These are phyloP conservation scores for Asarcornis scutulata DNA, from an alignment of 2,113 vertebrate species.

Conservation along the genomic window DNA sequence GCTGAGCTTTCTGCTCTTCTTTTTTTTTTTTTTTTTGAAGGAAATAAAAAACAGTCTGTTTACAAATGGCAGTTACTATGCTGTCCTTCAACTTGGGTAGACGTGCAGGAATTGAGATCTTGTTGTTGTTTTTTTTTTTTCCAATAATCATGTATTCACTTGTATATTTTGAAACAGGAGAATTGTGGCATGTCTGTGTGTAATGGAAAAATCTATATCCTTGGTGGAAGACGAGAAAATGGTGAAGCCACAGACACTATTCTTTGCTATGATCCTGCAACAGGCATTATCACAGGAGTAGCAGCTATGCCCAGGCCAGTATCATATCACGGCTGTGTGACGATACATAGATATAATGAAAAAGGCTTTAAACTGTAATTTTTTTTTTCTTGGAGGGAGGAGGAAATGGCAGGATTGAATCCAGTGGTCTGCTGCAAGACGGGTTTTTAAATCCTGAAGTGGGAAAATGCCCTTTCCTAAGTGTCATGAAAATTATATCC, in stretches of 20 bases:
- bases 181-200: slow-evolving; percentile 99
- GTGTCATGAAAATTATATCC: slow-evolving; percentile 35
- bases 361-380: slow-evolving; percentile 88
- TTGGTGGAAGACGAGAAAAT: slow-evolving; percentile 92
- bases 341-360: slow-evolving; percentile 96
- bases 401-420: slow-evolving; percentile 52
- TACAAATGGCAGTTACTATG: neutral
- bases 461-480: slow-evolving; percentile 38
- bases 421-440: slow-evolving; percentile 44
- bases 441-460: slow-evolving; percentile 54
- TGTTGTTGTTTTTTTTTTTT: neutral
- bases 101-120: neutral
- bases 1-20: neutral
- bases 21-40: neutral
- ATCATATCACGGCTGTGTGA: slow-evolving; percentile 97
- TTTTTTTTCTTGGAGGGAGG: neutral
- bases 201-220: slow-evolving; percentile 98
- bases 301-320: slow-evolving; percentile 96
- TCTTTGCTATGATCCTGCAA: slow-evolving; percentile 93
- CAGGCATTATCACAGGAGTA: slow-evolving; percentile 94
- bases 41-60: neutral
- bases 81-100: neutral
- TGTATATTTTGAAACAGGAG: slow-evolving; percentile 83
- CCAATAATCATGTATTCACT: neutral
- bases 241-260: slow-evolving; percentile 96